Evolutionary conservation across 2,888 invertebrate genomes (phyloP).

Genomic region (Phoenoteleia sp.): DNA sequence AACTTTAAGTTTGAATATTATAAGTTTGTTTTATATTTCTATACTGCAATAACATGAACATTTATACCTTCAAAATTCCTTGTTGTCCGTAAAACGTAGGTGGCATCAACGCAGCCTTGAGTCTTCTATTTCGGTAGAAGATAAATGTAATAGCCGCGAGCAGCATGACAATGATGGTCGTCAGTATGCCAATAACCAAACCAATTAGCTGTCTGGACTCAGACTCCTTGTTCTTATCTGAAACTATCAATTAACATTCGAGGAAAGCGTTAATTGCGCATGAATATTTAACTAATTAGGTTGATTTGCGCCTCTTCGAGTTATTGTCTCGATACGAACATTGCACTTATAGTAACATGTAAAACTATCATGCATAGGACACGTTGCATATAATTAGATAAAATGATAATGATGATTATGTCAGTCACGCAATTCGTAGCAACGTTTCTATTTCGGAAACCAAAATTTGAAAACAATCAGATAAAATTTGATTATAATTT

Average conservation of each 20-base stretch:
- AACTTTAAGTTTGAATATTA: too few relatives aligned
- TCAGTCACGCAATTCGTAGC: conserved; percentile 76
- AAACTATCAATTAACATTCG: conserved; percentile 81
- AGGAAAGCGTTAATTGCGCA: conserved; percentile 50
- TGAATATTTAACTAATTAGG: conserved; percentile 65
- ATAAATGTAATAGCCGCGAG: conserved; percentile 91
- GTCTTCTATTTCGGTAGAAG: conserved; percentile 89
- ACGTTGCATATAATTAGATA: conserved; percentile 68
- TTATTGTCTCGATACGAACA: conserved; percentile 49
- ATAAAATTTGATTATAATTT: too few relatives aligned
- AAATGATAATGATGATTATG: conserved; percentile 78
- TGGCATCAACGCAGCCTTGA: conserved; percentile 85
- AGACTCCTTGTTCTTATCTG: conserved; percentile 88
- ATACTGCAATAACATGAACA: too few relatives aligned
- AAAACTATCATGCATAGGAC: conserved; percentile 52
- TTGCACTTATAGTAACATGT: conserved; percentile 30
- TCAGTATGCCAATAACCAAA: conserved; percentile 90
- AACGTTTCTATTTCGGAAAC: conserved; percentile 41
- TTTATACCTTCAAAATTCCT: conserved; percentile 82
- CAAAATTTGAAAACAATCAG: conserved; percentile 33
- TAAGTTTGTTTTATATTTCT: too few relatives aligned
- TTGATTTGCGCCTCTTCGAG: conserved; percentile 41
- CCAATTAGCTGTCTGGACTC: conserved; percentile 89
- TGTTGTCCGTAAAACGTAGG: conserved; percentile 83
- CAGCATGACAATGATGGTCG: conserved; percentile 91